Evolutionary conservation across 2,888 invertebrate species (phyloP).

Genomic region (Hydriomena furcata): DNA sequence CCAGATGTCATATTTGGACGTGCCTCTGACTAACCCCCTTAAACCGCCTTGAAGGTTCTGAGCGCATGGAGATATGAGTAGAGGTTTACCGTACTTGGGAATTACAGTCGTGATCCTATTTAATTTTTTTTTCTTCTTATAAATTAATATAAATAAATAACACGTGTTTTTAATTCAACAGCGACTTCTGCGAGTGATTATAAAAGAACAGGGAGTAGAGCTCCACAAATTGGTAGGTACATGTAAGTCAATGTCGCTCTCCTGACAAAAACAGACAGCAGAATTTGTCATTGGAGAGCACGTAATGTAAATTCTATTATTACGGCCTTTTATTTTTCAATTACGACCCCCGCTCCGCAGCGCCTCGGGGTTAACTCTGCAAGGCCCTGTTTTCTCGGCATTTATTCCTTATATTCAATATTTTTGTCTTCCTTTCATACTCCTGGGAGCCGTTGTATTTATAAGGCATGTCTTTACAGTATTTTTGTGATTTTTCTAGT

Average conservation of each 20-base stretch:
- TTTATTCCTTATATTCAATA: conserved; percentile 41
- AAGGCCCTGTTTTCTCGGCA: conserved; percentile 53
- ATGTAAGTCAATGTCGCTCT: conserved; percentile 63
- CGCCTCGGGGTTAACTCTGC: conserved; percentile 74
- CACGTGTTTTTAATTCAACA: not conserved
- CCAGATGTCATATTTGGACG: too few relatives aligned
- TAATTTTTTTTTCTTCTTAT: too few relatives aligned
- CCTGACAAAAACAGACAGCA: conserved; percentile 77
- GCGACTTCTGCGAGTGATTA: conserved; percentile 31
- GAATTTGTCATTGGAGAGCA: conserved; percentile 79
- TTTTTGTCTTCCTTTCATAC: conserved; percentile 19
- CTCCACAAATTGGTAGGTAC: conserved; percentile 49
- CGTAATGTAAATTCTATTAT: conserved; percentile 83
- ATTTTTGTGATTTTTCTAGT: not conserved
- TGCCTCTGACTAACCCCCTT: too few relatives aligned
- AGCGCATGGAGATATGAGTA: too few relatives aligned
- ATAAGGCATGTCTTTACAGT: not conserved
- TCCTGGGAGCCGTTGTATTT: conserved; percentile 20
- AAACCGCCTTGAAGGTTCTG: too few relatives aligned
- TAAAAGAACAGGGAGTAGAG: conserved; percentile 38
- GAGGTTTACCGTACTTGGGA: too few relatives aligned
- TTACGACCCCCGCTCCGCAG: conserved; percentile 70
- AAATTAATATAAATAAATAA: too few relatives aligned
- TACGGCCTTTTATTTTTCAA: conserved; percentile 83
- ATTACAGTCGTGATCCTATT: too few relatives aligned